phyloP scores from a whole-genome alignment of 2,888 invertebrate species.

The Acleris emargana region DNA sequence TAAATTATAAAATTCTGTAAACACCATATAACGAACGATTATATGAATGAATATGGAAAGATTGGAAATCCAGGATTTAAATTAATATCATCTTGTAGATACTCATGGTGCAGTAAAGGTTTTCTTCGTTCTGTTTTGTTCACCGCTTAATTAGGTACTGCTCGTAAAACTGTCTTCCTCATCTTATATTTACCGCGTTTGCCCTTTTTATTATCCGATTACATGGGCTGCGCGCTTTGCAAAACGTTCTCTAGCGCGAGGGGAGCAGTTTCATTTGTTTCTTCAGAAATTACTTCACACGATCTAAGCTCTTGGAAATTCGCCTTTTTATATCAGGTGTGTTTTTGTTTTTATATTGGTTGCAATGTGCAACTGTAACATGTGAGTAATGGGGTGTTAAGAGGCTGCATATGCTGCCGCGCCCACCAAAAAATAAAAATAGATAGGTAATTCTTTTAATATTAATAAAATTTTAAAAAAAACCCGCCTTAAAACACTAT shows the following conservation, averaged over 20 bases:
- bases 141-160: constrained; percentile 83
- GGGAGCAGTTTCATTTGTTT: constrained; percentile 83
- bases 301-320: constrained; percentile 56
- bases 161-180: constrained; percentile 84
- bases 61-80: background rate
- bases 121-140: constrained; percentile 78
- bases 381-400: no score
- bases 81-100: constrained; percentile 13
- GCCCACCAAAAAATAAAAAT: no score
- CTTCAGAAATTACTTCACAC: constrained; percentile 80
- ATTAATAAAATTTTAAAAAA: no score
- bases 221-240: constrained; percentile 81
- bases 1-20: no score
- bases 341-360: background rate
- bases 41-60: no score
- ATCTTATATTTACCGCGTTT: constrained; percentile 84
- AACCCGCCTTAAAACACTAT: no score
- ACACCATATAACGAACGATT: no score
- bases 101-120: constrained; percentile 69
- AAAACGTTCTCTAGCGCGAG: constrained; percentile 76
- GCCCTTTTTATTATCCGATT: constrained; percentile 85
- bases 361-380: background rate
- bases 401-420: no score
- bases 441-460: no score
- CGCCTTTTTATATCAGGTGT: constrained; percentile 43